Conservation (phyloP, 2,888 invertebrate genomes). For the Schrankia costaestrigalis region DNA sequence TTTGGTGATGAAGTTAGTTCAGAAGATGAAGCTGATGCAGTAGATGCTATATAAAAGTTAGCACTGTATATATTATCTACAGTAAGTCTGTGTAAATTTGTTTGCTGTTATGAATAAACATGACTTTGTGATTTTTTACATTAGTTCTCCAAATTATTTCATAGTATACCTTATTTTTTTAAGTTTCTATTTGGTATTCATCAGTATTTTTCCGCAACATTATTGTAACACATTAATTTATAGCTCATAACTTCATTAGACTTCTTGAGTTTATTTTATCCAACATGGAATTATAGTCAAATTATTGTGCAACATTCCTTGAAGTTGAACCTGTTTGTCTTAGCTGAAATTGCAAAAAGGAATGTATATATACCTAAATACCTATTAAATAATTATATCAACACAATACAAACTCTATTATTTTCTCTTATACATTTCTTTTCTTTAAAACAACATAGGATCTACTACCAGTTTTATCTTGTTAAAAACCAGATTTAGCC, state of each 20-base stretch:
- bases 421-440: slow-evolving; percentile 26
- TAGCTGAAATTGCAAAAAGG: slow-evolving; percentile 49
- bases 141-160: slow-evolving; percentile 57
- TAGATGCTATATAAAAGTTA: slow-evolving; percentile 82
- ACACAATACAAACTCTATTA: slow-evolving; percentile 31
- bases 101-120: slow-evolving; percentile 68
- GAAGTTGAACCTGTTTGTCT: slow-evolving; percentile 41
- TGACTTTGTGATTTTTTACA: slow-evolving; percentile 58
- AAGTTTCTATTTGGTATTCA: slow-evolving; percentile 38
- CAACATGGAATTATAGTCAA: slow-evolving; percentile 35
- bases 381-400: slow-evolving; percentile 59
- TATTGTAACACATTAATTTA: slow-evolving; percentile 44
- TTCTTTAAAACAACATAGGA: background rate
- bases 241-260: slow-evolving; percentile 30
- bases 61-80: slow-evolving; percentile 59
- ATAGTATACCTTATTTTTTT: slow-evolving; percentile 36
- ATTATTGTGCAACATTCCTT: slow-evolving; percentile 69
- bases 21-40: slow-evolving; percentile 90
- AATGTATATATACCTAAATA: slow-evolving; percentile 67
- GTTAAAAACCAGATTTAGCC: too few relatives aligned
- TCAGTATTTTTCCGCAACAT: slow-evolving; percentile 41
- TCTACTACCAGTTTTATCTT: too few relatives aligned
- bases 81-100: slow-evolving; percentile 77
- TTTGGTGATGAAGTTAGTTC: slow-evolving; percentile 97
- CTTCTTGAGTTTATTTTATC: slow-evolving; percentile 22